phyloP scores from a whole-genome alignment of 2,888 invertebrate genomes.

The Anodontia alba region DNA sequence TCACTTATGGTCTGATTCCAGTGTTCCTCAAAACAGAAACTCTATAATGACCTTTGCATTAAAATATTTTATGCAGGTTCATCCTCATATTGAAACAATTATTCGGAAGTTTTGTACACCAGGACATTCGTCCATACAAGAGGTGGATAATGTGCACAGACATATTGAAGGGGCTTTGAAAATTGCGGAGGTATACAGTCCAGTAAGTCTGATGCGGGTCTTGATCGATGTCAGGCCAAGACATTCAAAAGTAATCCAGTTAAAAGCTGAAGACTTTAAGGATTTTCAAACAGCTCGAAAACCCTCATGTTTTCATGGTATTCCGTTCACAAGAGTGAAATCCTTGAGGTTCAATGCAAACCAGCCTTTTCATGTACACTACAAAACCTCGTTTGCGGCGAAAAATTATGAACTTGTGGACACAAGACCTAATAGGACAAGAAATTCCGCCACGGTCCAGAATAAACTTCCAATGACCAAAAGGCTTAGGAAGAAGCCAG shows the following conservation, averaged over 20 bases:
- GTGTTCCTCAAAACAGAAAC: constrained; percentile 51
- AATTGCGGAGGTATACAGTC: constrained; percentile 48
- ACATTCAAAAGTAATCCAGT: constrained; percentile 34
- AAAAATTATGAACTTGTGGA: background rate
- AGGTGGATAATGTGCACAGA: constrained; percentile 56
- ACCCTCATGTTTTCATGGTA: constrained; percentile 18
- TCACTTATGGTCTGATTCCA: constrained; percentile 39
- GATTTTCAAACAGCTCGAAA: constrained; percentile 32
- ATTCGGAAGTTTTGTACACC: constrained; percentile 41
- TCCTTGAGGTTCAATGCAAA: constrained; percentile 2
- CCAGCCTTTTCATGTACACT: constrained; percentile 32
- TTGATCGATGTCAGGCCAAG: constrained; percentile 30
- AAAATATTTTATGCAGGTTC: constrained; percentile 38
- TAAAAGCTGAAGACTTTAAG: constrained; percentile 30
- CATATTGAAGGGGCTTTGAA: constrained; percentile 41
- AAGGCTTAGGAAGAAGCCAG: background rate
- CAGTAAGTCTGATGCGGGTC: constrained; percentile 37
- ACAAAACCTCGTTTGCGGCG: constrained; percentile 18
- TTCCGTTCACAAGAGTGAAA: constrained; percentile 49
- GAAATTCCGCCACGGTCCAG: background rate
- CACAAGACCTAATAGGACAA: constrained; percentile 13
- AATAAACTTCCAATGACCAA: background rate
- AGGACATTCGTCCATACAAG: constrained; percentile 53
- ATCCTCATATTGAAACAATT: constrained; percentile 19
- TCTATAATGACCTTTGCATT: constrained; percentile 47